Conservation (phyloP, 2,888 invertebrate genomes). For the Pilophorus perplexus region DNA sequence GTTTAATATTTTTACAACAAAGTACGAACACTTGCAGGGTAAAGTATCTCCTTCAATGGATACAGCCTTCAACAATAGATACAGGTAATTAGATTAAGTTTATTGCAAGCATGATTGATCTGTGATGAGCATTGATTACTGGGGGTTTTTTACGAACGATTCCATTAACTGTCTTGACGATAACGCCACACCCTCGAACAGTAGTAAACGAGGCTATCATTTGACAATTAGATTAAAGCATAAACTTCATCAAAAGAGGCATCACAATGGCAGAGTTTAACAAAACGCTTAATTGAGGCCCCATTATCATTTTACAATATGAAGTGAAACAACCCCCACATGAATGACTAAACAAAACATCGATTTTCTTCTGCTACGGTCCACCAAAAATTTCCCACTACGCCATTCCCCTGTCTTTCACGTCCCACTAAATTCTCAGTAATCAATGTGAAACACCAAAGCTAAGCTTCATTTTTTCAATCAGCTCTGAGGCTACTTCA, state of each 20-base stretch:
- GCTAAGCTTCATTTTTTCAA: slow-evolving; percentile 8
- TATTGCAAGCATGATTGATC: slow-evolving; percentile 32
- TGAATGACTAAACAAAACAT: too few relatives aligned
- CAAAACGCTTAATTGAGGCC: too few relatives aligned
- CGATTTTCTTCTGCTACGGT: background rate
- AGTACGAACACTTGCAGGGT: slow-evolving; percentile 49
- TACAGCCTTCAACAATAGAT: slow-evolving; percentile 49
- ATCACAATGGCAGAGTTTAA: too few relatives aligned
- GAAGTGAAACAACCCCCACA: too few relatives aligned
- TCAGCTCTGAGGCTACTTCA: slow-evolving; percentile 30
- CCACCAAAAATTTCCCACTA: background rate
- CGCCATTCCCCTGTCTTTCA: background rate
- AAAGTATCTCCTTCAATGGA: slow-evolving; percentile 47
- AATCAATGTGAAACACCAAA: slow-evolving; percentile 7
- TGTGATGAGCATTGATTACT: background rate
- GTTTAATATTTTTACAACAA: slow-evolving; percentile 48
- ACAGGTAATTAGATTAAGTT: slow-evolving; percentile 49
- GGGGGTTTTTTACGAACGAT: background rate
- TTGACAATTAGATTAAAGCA: too few relatives aligned
- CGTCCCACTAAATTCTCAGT: background rate
- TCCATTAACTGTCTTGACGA: background rate
- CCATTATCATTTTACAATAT: too few relatives aligned
- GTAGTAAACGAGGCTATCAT: too few relatives aligned
- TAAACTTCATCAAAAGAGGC: too few relatives aligned
- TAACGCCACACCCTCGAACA: background rate